Conservation (phyloP, 2,113 vertebrate genomes). For the Potamarius usumacintae region DNA sequence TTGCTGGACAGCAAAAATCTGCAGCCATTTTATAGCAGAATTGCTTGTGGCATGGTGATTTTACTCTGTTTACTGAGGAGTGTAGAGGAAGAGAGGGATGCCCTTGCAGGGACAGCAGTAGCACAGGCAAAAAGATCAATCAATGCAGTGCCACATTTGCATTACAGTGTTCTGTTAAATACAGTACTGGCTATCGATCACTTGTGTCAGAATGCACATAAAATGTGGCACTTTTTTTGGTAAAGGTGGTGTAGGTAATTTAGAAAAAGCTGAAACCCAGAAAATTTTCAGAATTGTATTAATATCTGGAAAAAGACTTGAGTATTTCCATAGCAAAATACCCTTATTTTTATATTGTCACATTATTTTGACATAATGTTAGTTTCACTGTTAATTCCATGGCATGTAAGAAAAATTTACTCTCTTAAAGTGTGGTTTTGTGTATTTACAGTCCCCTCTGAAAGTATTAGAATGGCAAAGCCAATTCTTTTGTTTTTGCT, state of each 20-base stretch:
- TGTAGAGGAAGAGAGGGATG: slow-evolving; percentile 26
- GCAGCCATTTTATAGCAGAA: too few species aligned
- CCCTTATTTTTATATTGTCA: neutral
- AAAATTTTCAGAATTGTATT: neutral
- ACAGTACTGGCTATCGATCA: slow-evolving; percentile 61
- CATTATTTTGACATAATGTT: neutral
- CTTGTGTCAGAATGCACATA: slow-evolving; percentile 17
- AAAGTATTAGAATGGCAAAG: too few species aligned
- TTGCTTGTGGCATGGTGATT: neutral
- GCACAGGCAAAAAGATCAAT: slow-evolving; percentile 35
- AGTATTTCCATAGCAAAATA: neutral
- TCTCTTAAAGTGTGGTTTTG: neutral
- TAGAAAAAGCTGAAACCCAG: neutral
- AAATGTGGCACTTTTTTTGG: neutral
- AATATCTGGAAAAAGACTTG: neutral
- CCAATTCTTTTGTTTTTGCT: too few species aligned
- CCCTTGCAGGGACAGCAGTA: slow-evolving; percentile 54
- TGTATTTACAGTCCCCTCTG: too few species aligned
- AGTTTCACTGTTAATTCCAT: neutral
- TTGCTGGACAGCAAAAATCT: neutral
- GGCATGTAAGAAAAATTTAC: neutral
- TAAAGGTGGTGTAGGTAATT: neutral
- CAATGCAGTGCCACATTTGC: slow-evolving; percentile 58
- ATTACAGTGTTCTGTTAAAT: slow-evolving; percentile 59
- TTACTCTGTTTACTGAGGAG: neutral